Conservation (phyloP, 37 sponge, comb jelly and placozoan species). For the Axinella damicornis region DNA sequence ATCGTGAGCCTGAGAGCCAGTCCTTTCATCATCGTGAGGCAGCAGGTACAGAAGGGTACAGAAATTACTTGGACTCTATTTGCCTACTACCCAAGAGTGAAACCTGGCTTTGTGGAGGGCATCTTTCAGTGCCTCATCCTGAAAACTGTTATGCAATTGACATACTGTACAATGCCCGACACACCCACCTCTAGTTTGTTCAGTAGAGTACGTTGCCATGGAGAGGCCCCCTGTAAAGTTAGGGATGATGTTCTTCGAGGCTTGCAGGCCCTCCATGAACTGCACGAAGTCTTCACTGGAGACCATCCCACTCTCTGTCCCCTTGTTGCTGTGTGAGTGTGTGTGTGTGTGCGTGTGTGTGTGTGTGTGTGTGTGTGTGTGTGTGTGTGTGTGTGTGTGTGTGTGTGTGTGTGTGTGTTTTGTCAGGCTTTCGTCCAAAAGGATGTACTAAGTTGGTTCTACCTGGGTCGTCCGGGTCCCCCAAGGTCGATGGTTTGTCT, state of each 20-base stretch:
- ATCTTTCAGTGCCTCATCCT: too few species aligned
- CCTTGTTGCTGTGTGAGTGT: neutral
- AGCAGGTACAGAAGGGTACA: too few species aligned
- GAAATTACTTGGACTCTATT: too few species aligned
- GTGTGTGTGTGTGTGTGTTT: constrained; percentile 6
- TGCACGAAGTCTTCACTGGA: constrained; percentile 73
- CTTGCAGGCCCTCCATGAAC: constrained; percentile 62
- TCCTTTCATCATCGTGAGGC: too few species aligned
- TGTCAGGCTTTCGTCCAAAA: too few species aligned
- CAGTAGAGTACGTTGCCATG: constrained; percentile 19
- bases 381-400: constrained; percentile 6
- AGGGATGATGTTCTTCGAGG: constrained; percentile 48
- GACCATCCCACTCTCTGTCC: constrained; percentile 7
- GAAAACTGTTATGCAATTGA: too few species aligned
- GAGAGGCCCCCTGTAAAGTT: constrained; percentile 50
- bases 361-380: constrained; percentile 6
- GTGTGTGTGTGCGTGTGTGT: neutral
- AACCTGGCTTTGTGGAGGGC: too few species aligned
- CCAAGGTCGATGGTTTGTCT: too few species aligned
- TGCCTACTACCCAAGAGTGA: too few species aligned
- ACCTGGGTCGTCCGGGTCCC: too few species aligned
- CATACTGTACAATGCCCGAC: neutral
- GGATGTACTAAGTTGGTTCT: too few species aligned
- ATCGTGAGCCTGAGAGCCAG: too few species aligned
- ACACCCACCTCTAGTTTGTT: neutral